Base-by-base conservation (phyloP, 92 coral and sea anemone species). In the Epizoanthus illoricatus region DNA sequence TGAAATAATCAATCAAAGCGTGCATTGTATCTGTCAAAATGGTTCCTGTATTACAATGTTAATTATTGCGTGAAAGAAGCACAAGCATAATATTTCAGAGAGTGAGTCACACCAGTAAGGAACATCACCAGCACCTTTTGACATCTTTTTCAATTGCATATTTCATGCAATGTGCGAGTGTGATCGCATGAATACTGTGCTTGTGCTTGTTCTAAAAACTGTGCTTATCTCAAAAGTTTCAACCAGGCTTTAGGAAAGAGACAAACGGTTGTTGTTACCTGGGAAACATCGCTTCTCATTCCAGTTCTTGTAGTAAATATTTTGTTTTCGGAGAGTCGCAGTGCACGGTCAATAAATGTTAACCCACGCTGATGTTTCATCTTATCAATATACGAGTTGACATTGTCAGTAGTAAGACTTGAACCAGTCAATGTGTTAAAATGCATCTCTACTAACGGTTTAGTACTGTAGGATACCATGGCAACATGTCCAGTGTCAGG, bases 261-360 rank as follows among this genome's bases (percentile, higher is more conserved):
- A 5, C 24, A 66, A 66, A 66, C 36, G 36, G 16, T 7, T 66
- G 15, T 66, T 66, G 36, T 4, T 73, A 73, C 78, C 78, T 73
- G 54, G 10, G 78, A 45, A n/a, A 73, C 78, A 73, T 73, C 18
- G 13, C 61, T 2, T 73, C 78, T 73, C 78, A 73, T 73, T 73
- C 78, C 78, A 73, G 21, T 73, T 39, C 40, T 24, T 54, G 40
- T 7, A 4, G 78, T 73, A 39, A 73, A 73, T 16, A 73, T 19
- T 19, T 10, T 0, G 16, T 73, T 73, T 49, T 73, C 78, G 41
- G 78, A n/a, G 40, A 73, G 24, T 73, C 52, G 0, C 41, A 73
- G 40, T 7, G 78, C 78, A 24, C 78, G 78, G 59, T 73, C 78
- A 60, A 73, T 73, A 13, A 8, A 73, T 73, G 78, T 73, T 4